Conservation (phyloP, 2,888 invertebrate species). For the Apamea monoglypha region DNA sequence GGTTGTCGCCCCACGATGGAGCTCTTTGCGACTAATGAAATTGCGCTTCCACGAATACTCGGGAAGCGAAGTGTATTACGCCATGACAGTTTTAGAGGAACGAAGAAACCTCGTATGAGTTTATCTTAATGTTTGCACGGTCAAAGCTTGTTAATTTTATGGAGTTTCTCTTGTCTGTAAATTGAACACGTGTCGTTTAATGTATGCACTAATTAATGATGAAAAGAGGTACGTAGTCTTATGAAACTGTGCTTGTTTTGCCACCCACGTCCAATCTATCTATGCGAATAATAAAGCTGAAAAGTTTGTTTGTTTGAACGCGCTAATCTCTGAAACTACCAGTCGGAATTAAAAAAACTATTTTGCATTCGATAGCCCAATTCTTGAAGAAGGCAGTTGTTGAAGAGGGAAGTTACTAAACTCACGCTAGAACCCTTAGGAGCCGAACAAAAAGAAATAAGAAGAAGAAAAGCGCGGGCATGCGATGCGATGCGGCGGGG, state of each 20-base stretch:
- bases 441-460: background rate
- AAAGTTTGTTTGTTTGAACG: background rate
- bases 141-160: slow-evolving; percentile 28
- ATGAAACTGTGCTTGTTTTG: background rate
- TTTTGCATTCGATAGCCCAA: background rate
- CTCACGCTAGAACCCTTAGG: background rate
- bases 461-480: background rate
- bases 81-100: slow-evolving; percentile 58
- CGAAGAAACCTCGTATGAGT: slow-evolving; percentile 50
- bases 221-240: background rate
- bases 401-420: background rate
- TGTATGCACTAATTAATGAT: background rate
- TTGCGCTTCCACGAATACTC: slow-evolving; percentile 76
- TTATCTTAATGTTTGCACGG: slow-evolving; percentile 28
- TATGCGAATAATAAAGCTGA: background rate
- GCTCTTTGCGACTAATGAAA: slow-evolving; percentile 83
- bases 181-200: background rate
- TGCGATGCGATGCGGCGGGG: background rate
- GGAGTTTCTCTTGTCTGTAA: background rate
- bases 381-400: background rate
- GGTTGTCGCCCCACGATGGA: slow-evolving; percentile 74
- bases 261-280: background rate
- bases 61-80: slow-evolving; percentile 68
- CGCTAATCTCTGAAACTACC: background rate
- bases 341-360: background rate